These are phyloP conservation scores for Eonycteris spelaea DNA, from an alignment of 2,113 vertebrate genomes.

Conservation along the genomic window DNA sequence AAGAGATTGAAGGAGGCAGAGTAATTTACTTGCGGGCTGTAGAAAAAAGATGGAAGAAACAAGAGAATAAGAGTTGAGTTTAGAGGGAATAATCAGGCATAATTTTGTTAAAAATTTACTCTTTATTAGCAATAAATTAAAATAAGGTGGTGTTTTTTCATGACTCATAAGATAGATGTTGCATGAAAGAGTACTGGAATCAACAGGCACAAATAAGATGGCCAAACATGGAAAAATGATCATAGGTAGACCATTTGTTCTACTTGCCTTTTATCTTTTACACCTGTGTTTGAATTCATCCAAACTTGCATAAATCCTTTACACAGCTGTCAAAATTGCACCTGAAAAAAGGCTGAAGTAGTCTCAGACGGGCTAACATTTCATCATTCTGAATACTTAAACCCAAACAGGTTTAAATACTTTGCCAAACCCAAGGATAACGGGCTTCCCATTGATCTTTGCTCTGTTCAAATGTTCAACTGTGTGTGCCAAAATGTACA, in stretches of 20 bases:
- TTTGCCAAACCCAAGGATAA: slow-evolving; percentile 74
- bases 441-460: slow-evolving; percentile 67
- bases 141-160: slow-evolving; percentile 64
- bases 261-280: slow-evolving; percentile 85
- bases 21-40: slow-evolving; percentile 47
- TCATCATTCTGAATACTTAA: slow-evolving; percentile 73
- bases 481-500: slow-evolving; percentile 65
- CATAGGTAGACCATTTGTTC: slow-evolving; percentile 78
- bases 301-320: slow-evolving; percentile 84
- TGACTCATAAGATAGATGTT: slow-evolving; percentile 81
- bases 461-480: slow-evolving; percentile 63
- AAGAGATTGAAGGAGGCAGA: neutral
- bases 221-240: slow-evolving; percentile 81
- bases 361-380: slow-evolving; percentile 78
- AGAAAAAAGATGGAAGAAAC: slow-evolving; percentile 71
- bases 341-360: slow-evolving; percentile 79
- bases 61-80: slow-evolving; percentile 63
- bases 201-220: slow-evolving; percentile 73
- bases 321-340: slow-evolving; percentile 84
- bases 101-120: slow-evolving; percentile 76
- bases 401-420: slow-evolving; percentile 71
- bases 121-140: slow-evolving; percentile 82
- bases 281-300: slow-evolving; percentile 86
- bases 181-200: slow-evolving; percentile 77
- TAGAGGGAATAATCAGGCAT: slow-evolving; percentile 56